Evolutionary conservation across 1,140 invertebrate species (phyloP).

Genomic region (Mya arenaria): DNA sequence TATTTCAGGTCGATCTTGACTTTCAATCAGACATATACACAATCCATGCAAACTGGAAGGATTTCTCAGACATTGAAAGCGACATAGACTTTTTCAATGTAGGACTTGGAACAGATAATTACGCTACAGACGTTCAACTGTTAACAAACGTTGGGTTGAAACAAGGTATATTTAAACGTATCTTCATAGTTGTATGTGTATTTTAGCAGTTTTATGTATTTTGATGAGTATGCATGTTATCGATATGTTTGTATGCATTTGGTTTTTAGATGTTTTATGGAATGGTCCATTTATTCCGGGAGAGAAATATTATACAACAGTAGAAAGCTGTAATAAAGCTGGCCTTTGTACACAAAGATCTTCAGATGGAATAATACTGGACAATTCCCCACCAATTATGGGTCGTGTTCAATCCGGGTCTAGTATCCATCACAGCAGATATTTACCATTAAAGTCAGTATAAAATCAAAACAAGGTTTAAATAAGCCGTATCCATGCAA

Average conservation of each 20-base stretch:
- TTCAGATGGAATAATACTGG: constrained; percentile 61
- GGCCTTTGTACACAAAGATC: constrained; percentile 49
- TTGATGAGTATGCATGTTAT: no score
- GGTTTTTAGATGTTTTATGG: constrained; percentile 54
- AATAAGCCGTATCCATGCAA: not conserved
- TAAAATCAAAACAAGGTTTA: not conserved
- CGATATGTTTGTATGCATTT: not conserved
- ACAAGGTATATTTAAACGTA: no score
- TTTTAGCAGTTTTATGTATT: no score
- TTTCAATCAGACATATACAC: no score
- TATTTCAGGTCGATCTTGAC: no score
- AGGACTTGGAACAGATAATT: not conserved
- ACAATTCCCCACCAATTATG: constrained; percentile 57
- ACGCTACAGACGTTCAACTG: not conserved
- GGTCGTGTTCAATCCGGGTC: constrained; percentile 54
- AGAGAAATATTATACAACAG: constrained; percentile 46
- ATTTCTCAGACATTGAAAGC: not conserved
- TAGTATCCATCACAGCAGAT: constrained; percentile 29
- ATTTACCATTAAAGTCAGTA: constrained; percentile 45
- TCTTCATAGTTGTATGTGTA: no score
- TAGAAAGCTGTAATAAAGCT: constrained; percentile 61
- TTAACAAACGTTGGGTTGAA: no score
- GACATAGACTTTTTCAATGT: not conserved
- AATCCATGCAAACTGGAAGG: no score
- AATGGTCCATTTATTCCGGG: constrained; percentile 43